phyloP scores from a whole-genome alignment of 1,140 invertebrate species.

The Nylanderia fulva region DNA sequence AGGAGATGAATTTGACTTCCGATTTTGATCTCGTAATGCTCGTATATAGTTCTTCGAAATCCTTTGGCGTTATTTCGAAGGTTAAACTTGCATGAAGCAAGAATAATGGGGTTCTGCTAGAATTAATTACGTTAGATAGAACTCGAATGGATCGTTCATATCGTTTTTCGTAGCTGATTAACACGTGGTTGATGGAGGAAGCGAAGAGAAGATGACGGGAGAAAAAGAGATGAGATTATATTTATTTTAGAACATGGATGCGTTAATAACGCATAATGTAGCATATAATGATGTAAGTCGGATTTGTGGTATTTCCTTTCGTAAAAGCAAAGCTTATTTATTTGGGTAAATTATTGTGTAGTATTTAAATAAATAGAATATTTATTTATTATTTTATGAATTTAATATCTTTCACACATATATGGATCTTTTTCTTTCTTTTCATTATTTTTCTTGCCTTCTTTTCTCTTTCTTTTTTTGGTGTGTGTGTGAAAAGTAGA shows the following conservation, averaged over 20 bases:
- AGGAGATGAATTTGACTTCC: conserved; percentile 74
- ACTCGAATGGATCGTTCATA: not conserved
- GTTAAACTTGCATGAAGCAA: conserved; percentile 50
- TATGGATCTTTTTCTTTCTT: not conserved
- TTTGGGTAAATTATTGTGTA: not conserved
- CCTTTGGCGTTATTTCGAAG: not conserved
- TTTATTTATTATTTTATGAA: not conserved
- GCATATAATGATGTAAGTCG: not conserved
- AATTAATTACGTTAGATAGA: conserved; percentile 9
- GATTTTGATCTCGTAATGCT: not conserved
- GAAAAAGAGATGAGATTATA: not conserved
- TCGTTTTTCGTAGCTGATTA: not conserved
- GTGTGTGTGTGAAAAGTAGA: not conserved
- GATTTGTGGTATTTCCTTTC: not conserved
- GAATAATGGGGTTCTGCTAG: not conserved
- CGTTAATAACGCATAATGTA: not conserved
- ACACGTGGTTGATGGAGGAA: not conserved
- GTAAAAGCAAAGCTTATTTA: not conserved
- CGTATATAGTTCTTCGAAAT: not conserved
- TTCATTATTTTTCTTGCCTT: no score
- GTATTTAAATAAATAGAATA: conserved; percentile 9
- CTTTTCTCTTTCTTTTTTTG: not conserved
- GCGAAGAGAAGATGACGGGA: not conserved
- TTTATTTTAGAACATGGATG: conserved; percentile 18
- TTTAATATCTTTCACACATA: not conserved